Percentiles rank a stretch among this genome's conserved stretches.
Evolutionary conservation across 2,797 vertebrate species (phyloP).

Genomic region (Micrastur ruficollis): DNA sequence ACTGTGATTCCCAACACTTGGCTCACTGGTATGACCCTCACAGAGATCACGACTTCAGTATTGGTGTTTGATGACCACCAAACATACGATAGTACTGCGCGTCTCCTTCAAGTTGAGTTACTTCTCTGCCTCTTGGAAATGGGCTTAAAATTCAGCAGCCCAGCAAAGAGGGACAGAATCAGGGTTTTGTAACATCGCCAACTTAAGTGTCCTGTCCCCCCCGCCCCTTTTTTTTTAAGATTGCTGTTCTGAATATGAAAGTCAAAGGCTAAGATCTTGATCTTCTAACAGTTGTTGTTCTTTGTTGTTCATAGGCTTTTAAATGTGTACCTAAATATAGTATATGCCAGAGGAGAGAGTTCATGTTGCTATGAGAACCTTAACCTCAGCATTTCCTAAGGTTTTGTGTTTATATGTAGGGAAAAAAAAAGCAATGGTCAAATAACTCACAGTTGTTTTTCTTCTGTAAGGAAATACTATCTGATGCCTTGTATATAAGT

Average conservation of each 20-base stretch:
- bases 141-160: not conserved
- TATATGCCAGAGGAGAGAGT: constrained; percentile 45
- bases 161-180: not conserved
- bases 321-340: constrained; percentile 58
- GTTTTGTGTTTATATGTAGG: not conserved
- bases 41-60: not conserved
- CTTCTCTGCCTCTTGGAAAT: not conserved
- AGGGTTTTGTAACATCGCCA: not conserved
- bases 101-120: not conserved
- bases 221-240: not conserved
- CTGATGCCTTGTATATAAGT: not conserved
- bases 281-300: not conserved
- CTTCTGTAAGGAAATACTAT: not conserved
- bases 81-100: not conserved
- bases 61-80: not conserved
- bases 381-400: constrained; percentile 52
- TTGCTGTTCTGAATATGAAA: not conserved
- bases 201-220: not conserved
- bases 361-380: constrained; percentile 70
- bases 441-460: not conserved
- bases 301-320: constrained; percentile 31
- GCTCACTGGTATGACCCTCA: not conserved
- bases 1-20: not conserved
- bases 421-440: not conserved
- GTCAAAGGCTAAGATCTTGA: not conserved